Percentiles rank a stretch among this genome's conserved stretches.
These are phyloP conservation scores for Sinhomidia bicolor DNA, from an alignment of 2,888 invertebrate species.

Conservation along the genomic window DNA sequence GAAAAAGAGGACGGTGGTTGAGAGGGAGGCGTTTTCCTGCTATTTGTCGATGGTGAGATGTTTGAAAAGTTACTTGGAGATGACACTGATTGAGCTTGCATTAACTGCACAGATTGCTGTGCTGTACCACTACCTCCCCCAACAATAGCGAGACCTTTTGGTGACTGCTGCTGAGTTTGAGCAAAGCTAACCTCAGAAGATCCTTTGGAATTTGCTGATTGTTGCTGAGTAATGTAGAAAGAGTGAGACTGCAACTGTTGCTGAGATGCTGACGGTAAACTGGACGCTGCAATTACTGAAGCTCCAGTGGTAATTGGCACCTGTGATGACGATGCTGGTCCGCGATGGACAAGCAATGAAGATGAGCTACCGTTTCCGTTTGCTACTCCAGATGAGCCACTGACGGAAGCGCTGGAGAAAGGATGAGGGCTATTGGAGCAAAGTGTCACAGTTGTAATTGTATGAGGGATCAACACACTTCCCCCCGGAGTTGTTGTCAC, in stretches of 20 bases:
- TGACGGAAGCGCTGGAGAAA: constrained; percentile 64
- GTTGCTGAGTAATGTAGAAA: constrained; percentile 77
- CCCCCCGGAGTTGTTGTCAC: constrained; percentile 53
- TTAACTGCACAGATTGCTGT: constrained; percentile 58
- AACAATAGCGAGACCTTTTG: constrained; percentile 55
- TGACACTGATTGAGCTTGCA: constrained; percentile 69
- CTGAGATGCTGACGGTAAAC: constrained; percentile 64
- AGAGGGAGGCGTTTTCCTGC: constrained; percentile 72
- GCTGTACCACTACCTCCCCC: constrained; percentile 51
- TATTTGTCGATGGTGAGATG: constrained; percentile 53
- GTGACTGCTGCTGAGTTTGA: constrained; percentile 71
- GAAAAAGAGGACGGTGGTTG: constrained; percentile 73
- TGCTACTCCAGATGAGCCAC: constrained; percentile 50
- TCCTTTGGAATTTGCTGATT: constrained; percentile 70
- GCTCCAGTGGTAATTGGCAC: constrained; percentile 69
- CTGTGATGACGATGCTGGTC: constrained; percentile 65
- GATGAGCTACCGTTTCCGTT: constrained; percentile 72
- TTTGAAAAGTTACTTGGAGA: constrained; percentile 51
- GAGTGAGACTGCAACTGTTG: constrained; percentile 76
- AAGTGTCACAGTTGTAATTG: constrained; percentile 70
- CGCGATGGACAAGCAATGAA: constrained; percentile 64
- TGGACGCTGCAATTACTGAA: constrained; percentile 55
- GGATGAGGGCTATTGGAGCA: constrained; percentile 70
- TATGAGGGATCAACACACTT: constrained; percentile 67
- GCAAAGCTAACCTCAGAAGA: constrained; percentile 65